phyloP scores from a whole-genome alignment of 1,140 invertebrate species.

The Drosophila chauvacae region DNA sequence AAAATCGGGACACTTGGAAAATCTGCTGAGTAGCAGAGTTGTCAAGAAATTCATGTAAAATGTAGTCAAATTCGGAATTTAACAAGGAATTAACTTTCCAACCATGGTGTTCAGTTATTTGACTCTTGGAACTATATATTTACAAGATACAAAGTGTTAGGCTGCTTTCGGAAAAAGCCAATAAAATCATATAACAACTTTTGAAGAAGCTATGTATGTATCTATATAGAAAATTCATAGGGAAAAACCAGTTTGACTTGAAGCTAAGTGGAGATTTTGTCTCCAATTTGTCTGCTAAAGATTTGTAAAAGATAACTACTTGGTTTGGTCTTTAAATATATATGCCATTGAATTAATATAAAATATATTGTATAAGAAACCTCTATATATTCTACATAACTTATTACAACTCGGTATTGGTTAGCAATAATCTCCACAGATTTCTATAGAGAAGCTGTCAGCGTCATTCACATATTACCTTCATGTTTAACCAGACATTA shows the following conservation, averaged over 20 bases:
- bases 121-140: not conserved
- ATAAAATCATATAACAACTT: no score
- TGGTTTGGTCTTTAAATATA: not conserved
- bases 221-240: not conserved
- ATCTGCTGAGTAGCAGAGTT: not conserved
- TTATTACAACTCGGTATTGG: not conserved
- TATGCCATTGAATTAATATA: not conserved
- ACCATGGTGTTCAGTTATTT: not conserved
- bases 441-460: conserved; percentile 6
- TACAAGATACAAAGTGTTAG: not conserved
- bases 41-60: not conserved
- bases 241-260: not conserved
- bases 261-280: not conserved
- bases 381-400: not conserved
- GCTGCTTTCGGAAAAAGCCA: not conserved
- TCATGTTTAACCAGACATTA: conserved; percentile 3
- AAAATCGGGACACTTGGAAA: conserved; percentile 11
- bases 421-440: not conserved
- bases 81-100: not conserved
- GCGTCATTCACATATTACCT: conserved; percentile 4
- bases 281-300: not conserved
- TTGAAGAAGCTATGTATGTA: not conserved
- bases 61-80: not conserved
- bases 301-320: not conserved
- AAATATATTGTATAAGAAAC: not conserved